Percentiles rank a stretch among this genome's conserved stretches.
phyloP scores from a whole-genome alignment of 1,140 invertebrate genomes.

The fruit fly (Drosophila melanogaster) region DNA sequence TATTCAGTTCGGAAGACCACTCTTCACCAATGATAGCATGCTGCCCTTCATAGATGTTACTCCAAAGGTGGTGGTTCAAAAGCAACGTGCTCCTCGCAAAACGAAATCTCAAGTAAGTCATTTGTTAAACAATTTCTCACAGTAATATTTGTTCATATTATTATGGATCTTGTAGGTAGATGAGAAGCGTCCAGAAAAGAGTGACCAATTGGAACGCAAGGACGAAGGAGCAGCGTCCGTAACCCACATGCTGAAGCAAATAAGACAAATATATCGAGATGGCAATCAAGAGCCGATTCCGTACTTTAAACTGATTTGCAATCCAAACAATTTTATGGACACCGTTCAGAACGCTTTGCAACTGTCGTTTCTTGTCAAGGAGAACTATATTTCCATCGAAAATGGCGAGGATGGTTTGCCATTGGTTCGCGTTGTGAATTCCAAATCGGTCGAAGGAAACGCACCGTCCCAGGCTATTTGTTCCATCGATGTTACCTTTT shows the following conservation, averaged over 20 bases:
- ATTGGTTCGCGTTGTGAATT: conserved; percentile 27
- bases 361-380: conserved; percentile 65
- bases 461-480: conserved; percentile 52
- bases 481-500: conserved; percentile 48
- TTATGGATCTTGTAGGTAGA: conserved; percentile 20
- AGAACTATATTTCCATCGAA: conserved; percentile 50
- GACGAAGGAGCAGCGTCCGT: conserved; percentile 63
- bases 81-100: conserved; percentile 54
- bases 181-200: conserved; percentile 62
- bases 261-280: conserved; percentile 43
- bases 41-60: conserved; percentile 67
- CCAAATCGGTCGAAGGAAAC: neutral
- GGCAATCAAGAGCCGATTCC: conserved; percentile 58
- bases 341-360: conserved; percentile 68
- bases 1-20: conserved; percentile 26
- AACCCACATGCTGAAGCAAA: conserved; percentile 45
- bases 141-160: too few relatives aligned
- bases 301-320: conserved; percentile 67
- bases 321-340: conserved; percentile 69
- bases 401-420: conserved; percentile 56
- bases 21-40: conserved; percentile 61
- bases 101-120: conserved; percentile 25
- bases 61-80: conserved; percentile 33
- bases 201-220: conserved; percentile 66
- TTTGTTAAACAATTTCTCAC: too few relatives aligned